Conservation (phyloP, 2,888 invertebrate genomes). For the Drosophila borealis region DNA sequence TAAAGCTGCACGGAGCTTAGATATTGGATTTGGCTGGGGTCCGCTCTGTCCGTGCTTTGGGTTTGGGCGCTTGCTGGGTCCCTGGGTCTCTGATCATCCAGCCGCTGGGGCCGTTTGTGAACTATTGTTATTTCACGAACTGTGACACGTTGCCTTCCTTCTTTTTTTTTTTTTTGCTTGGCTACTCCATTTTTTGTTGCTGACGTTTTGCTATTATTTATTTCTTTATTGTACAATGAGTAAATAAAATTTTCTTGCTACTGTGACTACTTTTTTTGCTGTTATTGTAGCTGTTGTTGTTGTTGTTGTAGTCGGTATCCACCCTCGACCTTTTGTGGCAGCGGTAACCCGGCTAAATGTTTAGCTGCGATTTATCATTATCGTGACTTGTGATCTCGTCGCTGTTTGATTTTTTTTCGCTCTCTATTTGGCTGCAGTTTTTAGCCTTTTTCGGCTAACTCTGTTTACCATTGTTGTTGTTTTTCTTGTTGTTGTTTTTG, state of each 20-base stretch:
- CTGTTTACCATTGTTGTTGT: constrained; percentile 44
- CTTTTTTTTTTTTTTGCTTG: constrained; percentile 14
- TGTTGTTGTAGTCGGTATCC: constrained; percentile 57
- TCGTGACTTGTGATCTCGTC: constrained; percentile 79
- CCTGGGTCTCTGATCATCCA: constrained; percentile 66
- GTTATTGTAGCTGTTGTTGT: constrained; percentile 26
- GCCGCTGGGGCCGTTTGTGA: constrained; percentile 74
- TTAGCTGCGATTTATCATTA: constrained; percentile 79
- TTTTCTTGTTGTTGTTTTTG: constrained; percentile 19
- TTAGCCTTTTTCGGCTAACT: constrained; percentile 62
- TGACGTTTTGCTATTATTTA: constrained; percentile 65
- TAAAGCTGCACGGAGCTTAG: constrained; percentile 7
- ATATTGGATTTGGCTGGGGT: not conserved
- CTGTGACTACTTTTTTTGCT: constrained; percentile 61
- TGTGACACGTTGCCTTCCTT: constrained; percentile 73
- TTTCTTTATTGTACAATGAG: constrained; percentile 79
- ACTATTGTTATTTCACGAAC: constrained; percentile 81
- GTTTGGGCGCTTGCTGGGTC: constrained; percentile 19
- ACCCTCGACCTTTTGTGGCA: constrained; percentile 81
- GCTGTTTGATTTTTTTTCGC: constrained; percentile 63
- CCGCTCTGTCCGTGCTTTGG: constrained; percentile 6
- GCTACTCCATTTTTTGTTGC: constrained; percentile 53
- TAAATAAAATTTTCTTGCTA: constrained; percentile 76
- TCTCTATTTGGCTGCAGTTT: constrained; percentile 51
- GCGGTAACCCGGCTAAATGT: constrained; percentile 73